Conservation (phyloP, 2,888 invertebrate species). For the Nebria salina region DNA sequence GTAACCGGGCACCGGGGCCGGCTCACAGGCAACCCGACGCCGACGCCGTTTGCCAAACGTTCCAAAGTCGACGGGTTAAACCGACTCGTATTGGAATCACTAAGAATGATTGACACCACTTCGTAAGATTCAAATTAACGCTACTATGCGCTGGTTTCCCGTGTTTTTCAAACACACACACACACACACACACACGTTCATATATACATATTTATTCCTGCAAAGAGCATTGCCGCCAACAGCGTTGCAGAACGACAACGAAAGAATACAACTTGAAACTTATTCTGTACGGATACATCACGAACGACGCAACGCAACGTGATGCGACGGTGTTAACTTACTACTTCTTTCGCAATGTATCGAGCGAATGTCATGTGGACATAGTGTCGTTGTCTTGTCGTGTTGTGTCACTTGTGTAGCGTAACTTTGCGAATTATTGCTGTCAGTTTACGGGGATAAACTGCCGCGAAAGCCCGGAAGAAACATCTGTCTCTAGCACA, state of each 20-base stretch:
- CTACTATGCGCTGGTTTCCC: neutral
- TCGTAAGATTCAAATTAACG: conserved; percentile 18
- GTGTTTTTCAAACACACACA: neutral
- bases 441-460: neutral
- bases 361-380: neutral
- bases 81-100: conserved; percentile 15
- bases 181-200: neutral
- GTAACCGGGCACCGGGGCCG: conserved; percentile 12
- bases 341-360: neutral
- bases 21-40: conserved; percentile 19
- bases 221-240: neutral
- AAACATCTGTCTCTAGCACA: neutral
- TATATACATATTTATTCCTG: neutral
- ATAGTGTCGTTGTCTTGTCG: neutral
- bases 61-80: conserved; percentile 7
- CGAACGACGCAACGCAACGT: too few species aligned
- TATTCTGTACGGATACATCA: neutral
- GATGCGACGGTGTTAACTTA: neutral
- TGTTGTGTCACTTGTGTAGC: neutral
- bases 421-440: conserved; percentile 8
- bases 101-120: conserved; percentile 12
- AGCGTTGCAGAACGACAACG: too few species aligned
- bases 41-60: conserved; percentile 6
- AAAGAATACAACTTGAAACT: neutral
- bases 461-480: conserved; percentile 3